Percentiles rank a stretch among this genome's conserved stretches.
Conservation (phyloP, 2,113 vertebrate genomes). For the Aptenodytes patagonicus region DNA sequence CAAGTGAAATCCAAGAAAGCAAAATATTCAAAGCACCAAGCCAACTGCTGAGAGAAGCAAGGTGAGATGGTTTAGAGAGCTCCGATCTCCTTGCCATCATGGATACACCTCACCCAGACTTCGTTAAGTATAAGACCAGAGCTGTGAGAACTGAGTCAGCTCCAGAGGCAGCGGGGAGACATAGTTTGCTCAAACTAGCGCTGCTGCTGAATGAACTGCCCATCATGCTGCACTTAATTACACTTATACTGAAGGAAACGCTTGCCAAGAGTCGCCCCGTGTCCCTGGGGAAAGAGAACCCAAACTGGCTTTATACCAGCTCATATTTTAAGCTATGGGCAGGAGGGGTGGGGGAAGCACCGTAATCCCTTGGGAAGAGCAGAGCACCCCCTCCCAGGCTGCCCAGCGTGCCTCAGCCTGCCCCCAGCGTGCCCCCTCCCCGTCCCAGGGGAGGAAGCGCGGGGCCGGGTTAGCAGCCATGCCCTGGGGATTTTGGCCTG, state of each 20-base stretch:
- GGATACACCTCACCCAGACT: background rate
- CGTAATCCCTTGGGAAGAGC: background rate
- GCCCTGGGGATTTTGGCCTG: constrained; percentile 27
- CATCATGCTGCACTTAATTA: background rate
- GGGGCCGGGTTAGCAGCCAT: background rate
- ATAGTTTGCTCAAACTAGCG: background rate
- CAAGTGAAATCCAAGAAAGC: background rate
- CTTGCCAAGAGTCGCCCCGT: fast-evolving
- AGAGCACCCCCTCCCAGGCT: background rate
- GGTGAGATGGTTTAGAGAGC: background rate
- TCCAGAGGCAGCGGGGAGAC: background rate
- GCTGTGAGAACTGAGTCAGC: background rate
- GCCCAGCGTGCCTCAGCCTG: background rate
- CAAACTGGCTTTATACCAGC: background rate
- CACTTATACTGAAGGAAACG: fast-evolving
- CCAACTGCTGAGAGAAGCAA: background rate
- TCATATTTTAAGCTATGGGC: background rate
- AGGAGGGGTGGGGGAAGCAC: background rate
- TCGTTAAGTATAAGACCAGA: background rate
- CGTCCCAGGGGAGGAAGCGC: background rate
- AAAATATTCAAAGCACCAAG: background rate
- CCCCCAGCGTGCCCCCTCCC: background rate
- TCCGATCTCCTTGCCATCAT: fast-evolving
- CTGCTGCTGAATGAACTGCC: background rate
- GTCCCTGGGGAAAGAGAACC: background rate